Evolutionary conservation across 2,888 invertebrate species (phyloP).

Genomic region (Amblyjoppa proteus): DNA sequence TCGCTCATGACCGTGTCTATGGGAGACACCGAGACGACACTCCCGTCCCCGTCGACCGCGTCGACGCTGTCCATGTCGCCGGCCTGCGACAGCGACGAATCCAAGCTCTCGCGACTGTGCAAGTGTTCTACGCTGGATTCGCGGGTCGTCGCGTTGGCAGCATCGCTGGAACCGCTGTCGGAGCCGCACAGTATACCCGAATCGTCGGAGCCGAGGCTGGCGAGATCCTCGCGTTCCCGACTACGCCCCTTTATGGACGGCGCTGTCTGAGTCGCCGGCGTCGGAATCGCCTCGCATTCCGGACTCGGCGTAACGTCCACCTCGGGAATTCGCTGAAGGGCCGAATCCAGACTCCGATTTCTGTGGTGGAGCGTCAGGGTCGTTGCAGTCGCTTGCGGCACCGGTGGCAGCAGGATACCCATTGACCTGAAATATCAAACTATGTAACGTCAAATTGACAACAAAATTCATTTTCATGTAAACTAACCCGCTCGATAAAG

Average conservation of each 20-base stretch:
- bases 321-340: constrained; percentile 95
- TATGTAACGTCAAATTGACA: neutral
- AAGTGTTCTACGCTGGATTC: constrained; percentile 86
- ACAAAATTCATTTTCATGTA: neutral
- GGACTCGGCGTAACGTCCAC: constrained; percentile 90
- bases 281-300: constrained; percentile 86
- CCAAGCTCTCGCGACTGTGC: constrained; percentile 91
- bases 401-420: constrained; percentile 88
- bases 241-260: constrained; percentile 80
- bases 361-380: constrained; percentile 88
- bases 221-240: constrained; percentile 87
- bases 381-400: constrained; percentile 86
- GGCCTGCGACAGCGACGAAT: constrained; percentile 88
- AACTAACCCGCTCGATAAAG: neutral
- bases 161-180: constrained; percentile 85
- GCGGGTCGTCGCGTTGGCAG: constrained; percentile 83
- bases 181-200: constrained; percentile 91
- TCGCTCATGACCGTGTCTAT: constrained; percentile 73
- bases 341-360: constrained; percentile 96
- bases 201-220: constrained; percentile 91
- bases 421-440: constrained; percentile 86
- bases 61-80: constrained; percentile 83
- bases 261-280: constrained; percentile 69
- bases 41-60: constrained; percentile 82
- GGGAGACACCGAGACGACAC: constrained; percentile 79